Percentiles rank a stretch among this genome's conserved stretches.
These are phyloP conservation scores for Drepana falcataria DNA, from an alignment of 2,888 invertebrate genomes.

Conservation along the genomic window DNA sequence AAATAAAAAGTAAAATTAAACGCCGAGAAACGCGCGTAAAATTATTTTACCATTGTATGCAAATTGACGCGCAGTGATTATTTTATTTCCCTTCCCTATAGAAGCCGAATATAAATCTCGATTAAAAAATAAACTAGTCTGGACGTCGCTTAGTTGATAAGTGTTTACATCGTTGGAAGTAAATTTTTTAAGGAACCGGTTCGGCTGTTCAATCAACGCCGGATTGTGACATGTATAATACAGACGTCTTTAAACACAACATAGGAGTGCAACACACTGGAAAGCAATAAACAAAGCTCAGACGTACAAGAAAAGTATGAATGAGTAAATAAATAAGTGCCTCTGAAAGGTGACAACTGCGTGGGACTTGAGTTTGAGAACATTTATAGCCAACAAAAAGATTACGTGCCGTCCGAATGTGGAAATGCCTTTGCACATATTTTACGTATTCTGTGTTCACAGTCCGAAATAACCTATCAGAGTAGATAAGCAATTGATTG, in stretches of 20 bases:
- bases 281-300: conserved; percentile 41
- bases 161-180: conserved; percentile 42
- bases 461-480: conserved; percentile 27
- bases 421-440: conserved; percentile 49
- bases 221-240: conserved; percentile 34
- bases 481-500: conserved; percentile 10
- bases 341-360: conserved; percentile 57
- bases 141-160: conserved; percentile 56
- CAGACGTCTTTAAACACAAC: conserved; percentile 28
- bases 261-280: conserved; percentile 22
- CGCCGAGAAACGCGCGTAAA: conserved; percentile 78
- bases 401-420: conserved; percentile 49
- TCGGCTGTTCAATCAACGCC: conserved; percentile 27
- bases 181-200: conserved; percentile 15
- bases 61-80: conserved; percentile 75
- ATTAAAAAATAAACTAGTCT: conserved; percentile 63
- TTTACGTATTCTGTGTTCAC: conserved; percentile 51
- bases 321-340: conserved; percentile 52
- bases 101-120: conserved; percentile 72
- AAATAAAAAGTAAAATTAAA: conserved; percentile 77
- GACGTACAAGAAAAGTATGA: conserved; percentile 57
- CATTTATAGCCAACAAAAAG: conserved; percentile 59
- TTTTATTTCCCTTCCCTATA: conserved; percentile 71
- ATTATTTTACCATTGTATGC: conserved; percentile 80
- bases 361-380: conserved; percentile 38